These are phyloP conservation scores for Amazona vittata DNA, from an alignment of 2,113 vertebrate genomes.

Conservation along the genomic window DNA sequence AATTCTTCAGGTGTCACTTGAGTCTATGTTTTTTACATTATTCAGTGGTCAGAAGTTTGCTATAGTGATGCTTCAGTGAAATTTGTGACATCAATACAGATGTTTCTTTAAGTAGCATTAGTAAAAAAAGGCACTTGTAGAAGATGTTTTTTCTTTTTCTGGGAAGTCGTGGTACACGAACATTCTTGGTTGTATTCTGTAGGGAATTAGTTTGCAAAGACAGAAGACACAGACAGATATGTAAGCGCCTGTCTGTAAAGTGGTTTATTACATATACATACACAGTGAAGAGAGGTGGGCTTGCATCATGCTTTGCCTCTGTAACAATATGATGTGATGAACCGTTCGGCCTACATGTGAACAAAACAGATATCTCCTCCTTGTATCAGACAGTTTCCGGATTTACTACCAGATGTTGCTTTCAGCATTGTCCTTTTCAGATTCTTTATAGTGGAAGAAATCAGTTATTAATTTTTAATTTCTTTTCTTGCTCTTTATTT, in stretches of 20 bases:
- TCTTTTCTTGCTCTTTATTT: neutral
- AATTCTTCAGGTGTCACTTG: constrained; percentile 1
- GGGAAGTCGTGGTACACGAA: neutral
- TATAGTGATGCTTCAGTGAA: neutral
- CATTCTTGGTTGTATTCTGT: neutral
- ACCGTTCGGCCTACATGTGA: neutral
- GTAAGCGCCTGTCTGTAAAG: neutral
- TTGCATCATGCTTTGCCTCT: neutral
- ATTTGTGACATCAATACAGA: neutral
- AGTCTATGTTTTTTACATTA: neutral
- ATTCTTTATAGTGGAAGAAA: neutral
- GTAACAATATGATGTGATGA: neutral
- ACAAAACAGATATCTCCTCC: neutral
- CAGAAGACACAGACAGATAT: neutral
- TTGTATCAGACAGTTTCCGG: neutral
- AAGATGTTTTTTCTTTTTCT: neutral
- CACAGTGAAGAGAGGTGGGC: neutral
- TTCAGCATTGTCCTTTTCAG: neutral
- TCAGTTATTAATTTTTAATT: neutral
- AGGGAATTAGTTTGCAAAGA: constrained; percentile 30
- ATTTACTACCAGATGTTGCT: neutral
- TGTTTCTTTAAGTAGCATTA: neutral
- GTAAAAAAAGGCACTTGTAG: neutral
- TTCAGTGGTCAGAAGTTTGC: constrained; percentile 34
- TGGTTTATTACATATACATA: neutral